Base-by-base conservation (phyloP, 2,113 vertebrate species). In the Atrichornis clamosus region DNA sequence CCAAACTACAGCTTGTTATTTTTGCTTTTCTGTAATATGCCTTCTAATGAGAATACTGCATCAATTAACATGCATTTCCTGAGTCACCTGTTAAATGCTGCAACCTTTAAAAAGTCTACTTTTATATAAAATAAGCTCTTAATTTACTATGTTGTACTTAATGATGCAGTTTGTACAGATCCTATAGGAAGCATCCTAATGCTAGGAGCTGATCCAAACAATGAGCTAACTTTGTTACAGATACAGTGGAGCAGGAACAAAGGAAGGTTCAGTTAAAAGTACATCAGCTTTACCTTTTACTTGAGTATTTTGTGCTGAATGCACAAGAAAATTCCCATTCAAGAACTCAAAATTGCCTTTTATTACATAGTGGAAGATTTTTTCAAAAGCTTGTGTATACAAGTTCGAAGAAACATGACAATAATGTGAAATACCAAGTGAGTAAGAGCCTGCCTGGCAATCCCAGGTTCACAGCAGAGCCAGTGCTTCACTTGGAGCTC, bases 261-360 rank as follows among this genome's bases (percentile, higher is more conserved):
- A 91, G 42, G 70, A 67, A 56, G 46, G 50, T 78, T 90, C 39
- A 15, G 15, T 90, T 85, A 58, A 18, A 90, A 90, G 53, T 50
- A 28, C 5, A 72, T 28, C 58, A 74, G 35, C 56, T 72, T 87
- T 58, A 78, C 65, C 39, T 70, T 87, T 49, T 58, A 50, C 88
- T 90, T 2, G 0, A 32, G 4, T 60, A 77, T n/a, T 92, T 94
- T 81, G 79, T 91, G 94, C 89, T 79, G 74, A 94, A 87, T 84
- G 92, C 62, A 95, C n/a, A 74, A 70, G 32, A 72, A 78, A 59
- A 94, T 87, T 56, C 55, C 11, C 44, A 67, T 76, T 81, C 76
- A 91, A 53, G 47, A 76, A 90, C 72, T 90, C 83, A 52, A 73
- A 87, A 84, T 50, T 76, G 47, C 83, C 76, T 95, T 97, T 96